Percentiles rank a stretch among this genome's conserved stretches.
Evolutionary conservation across 2,797 vertebrate genomes (phyloP).

Genomic region (Esox lucius): DNA sequence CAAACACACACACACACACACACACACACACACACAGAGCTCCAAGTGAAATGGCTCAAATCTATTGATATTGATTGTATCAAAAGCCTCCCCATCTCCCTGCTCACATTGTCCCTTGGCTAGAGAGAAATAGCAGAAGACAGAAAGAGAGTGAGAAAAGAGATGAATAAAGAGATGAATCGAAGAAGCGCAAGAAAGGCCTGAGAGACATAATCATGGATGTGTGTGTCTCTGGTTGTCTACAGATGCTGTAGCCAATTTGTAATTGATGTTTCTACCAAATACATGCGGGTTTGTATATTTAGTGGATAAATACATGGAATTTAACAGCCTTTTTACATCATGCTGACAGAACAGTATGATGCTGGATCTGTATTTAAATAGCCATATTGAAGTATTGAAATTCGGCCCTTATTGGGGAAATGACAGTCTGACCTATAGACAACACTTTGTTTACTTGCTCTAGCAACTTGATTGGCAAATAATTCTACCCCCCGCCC

Average conservation of each 20-base stretch:
- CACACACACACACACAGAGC: slow-evolving; percentile 59
- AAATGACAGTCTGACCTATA: background rate
- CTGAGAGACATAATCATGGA: background rate
- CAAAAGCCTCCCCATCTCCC: slow-evolving; percentile 62
- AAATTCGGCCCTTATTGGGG: background rate
- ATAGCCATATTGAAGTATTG: background rate
- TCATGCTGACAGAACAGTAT: background rate
- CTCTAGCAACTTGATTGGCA: background rate
- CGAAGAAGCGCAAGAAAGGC: no score
- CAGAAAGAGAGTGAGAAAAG: slow-evolving; percentile 28
- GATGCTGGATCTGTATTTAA: background rate
- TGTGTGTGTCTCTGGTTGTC: background rate
- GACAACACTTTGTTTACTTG: background rate
- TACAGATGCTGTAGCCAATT: background rate
- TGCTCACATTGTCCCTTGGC: slow-evolving; percentile 61
- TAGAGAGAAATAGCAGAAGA: slow-evolving; percentile 43
- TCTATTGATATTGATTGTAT: slow-evolving; percentile 73
- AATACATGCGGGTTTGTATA: background rate
- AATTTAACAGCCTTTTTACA: background rate
- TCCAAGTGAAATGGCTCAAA: slow-evolving; percentile 72
- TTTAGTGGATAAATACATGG: background rate
- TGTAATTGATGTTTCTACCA: no score
- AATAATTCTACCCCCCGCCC: background rate
- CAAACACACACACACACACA: background rate
- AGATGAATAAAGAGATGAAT: no score